Evolutionary conservation across 2,113 vertebrate genomes (phyloP).

Genomic region (Delphinapterus leucas): DNA sequence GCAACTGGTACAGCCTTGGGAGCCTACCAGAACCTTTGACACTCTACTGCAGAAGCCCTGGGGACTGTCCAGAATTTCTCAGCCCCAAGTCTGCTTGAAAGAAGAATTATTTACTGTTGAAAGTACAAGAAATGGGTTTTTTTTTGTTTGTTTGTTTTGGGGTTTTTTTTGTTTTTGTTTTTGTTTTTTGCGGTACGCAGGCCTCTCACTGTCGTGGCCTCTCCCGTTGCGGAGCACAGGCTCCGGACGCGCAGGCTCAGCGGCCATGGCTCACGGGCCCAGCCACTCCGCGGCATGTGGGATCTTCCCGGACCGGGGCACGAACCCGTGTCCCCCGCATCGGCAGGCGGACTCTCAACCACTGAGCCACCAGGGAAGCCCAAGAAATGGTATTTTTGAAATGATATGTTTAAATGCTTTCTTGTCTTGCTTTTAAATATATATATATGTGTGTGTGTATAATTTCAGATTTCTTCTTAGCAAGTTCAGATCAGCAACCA

Average conservation of each 20-base stretch:
- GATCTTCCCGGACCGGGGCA: too few species aligned
- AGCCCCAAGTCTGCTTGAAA: background rate
- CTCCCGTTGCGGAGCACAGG: too few species aligned
- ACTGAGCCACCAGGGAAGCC: too few species aligned
- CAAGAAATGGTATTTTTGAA: background rate
- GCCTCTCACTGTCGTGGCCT: too few species aligned
- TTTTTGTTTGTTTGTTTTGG: too few species aligned
- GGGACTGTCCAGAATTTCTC: background rate
- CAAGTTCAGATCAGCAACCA: slow-evolving; percentile 79
- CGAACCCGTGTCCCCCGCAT: too few species aligned
- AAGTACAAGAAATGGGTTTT: background rate
- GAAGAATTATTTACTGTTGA: slow-evolving; percentile 26
- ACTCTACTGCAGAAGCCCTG: background rate
- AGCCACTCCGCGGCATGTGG: too few species aligned
- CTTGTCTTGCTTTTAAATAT: slow-evolving; percentile 7
- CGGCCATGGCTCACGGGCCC: too few species aligned
- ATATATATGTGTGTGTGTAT: background rate
- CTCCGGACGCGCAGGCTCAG: too few species aligned
- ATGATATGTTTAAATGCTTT: background rate
- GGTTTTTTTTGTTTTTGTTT: too few species aligned
- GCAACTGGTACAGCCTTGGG: background rate
- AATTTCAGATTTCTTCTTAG: slow-evolving; percentile 72
- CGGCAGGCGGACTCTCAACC: too few species aligned
- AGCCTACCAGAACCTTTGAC: background rate
- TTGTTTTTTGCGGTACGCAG: too few species aligned